Conservation (phyloP, 2,113 vertebrate genomes). For the Bagarius yarrelli region DNA sequence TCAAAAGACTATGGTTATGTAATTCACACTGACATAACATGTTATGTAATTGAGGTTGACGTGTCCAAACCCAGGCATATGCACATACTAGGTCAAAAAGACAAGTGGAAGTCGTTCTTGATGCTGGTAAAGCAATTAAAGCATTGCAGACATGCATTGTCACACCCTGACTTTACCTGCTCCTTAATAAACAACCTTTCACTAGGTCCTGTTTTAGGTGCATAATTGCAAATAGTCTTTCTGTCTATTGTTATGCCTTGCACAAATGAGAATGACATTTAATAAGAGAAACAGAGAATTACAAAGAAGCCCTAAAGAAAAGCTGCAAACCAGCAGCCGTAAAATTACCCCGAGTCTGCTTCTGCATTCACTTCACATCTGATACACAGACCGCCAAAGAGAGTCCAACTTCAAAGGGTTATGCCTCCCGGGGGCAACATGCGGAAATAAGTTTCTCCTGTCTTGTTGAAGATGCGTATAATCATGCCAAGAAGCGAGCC, state of each 20-base stretch:
- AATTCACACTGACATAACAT: not conserved
- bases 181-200: conserved; percentile 12
- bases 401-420: conserved; percentile 17
- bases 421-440: conserved; percentile 10
- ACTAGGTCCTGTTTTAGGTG: not conserved
- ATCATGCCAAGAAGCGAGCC: not conserved
- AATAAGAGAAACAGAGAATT: conserved; percentile 42
- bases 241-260: too few species aligned
- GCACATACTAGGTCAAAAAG: not conserved
- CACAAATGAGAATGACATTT: not conserved
- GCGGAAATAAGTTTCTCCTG: conserved; percentile 1
- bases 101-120: not conserved
- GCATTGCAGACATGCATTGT: not conserved
- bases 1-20: not conserved
- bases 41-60: not conserved
- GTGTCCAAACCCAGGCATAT: too few species aligned
- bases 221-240: conserved; percentile 22
- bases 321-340: conserved; percentile 3
- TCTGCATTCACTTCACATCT: conserved; percentile 25
- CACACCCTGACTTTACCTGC: conserved; percentile 19
- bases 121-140: conserved; percentile 7
- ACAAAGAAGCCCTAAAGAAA: conserved; percentile 25
- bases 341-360: conserved; percentile 13
- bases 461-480: not conserved
- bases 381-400: not conserved